phyloP scores from a whole-genome alignment of 2,113 vertebrate species.

The Marmota monax region DNA sequence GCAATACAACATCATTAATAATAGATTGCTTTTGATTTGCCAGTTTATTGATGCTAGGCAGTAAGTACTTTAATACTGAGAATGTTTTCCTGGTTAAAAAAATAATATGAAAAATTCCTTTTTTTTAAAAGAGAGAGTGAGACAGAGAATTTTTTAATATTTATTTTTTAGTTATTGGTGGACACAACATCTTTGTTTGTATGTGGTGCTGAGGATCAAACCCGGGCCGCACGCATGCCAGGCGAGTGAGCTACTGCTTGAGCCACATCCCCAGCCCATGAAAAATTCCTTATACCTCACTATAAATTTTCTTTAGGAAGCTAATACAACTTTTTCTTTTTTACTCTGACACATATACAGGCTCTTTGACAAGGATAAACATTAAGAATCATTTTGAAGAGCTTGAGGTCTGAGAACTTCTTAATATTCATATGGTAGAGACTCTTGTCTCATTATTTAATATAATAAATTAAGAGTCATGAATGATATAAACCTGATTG shows the following conservation, averaged over 20 bases:
- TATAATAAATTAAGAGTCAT: neutral
- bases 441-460: slow-evolving; percentile 7
- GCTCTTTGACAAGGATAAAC: slow-evolving; percentile 13
- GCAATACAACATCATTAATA: neutral
- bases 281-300: slow-evolving; percentile 35
- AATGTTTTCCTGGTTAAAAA: neutral
- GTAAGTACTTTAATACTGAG: neutral
- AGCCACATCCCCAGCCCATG: neutral
- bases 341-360: slow-evolving; percentile 1
- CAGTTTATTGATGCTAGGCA: neutral
- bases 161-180: too few species aligned
- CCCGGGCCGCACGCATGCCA: too few species aligned
- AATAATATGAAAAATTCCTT: slow-evolving; percentile 39
- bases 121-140: too few species aligned
- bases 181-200: too few species aligned
- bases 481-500: neutral
- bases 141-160: too few species aligned
- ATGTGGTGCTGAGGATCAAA: too few species aligned
- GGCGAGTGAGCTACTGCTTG: too few species aligned
- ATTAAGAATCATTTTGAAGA: neutral
- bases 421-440: neutral
- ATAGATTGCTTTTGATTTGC: neutral
- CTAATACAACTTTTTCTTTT: neutral
- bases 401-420: neutral
- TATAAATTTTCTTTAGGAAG: neutral